Evolutionary conservation across 2,888 invertebrate species (phyloP), one percentile per base, ranked within the genome.

Genomic region (Clistopyga incitator): DNA sequence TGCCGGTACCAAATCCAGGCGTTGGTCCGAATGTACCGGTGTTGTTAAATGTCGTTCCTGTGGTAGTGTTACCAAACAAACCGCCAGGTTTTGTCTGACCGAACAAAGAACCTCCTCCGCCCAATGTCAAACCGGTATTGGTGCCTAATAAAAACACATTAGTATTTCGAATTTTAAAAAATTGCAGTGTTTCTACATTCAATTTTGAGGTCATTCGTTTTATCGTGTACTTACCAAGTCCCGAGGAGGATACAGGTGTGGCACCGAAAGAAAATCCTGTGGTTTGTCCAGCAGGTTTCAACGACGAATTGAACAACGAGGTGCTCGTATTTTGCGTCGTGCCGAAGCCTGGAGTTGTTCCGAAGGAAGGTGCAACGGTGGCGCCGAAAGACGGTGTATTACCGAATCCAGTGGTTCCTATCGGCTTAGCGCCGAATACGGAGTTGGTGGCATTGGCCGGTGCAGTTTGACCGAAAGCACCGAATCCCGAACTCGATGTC

Each of bases 1-100:
- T 87, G 78, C 75, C 90, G 0, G 88, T 84, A 68, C 94, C 86
- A 93, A 94, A 93, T 18, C 88, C 91, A 42, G 94, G 93, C 10
- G 94, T 87, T 64, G 94, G 93, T 74, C 92, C 91, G 72, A 93
- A 93, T 25, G 91, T 87, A 10, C 92, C 91, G 13, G 92, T 91
- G 0, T 90, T 93, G 25, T 94, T 94, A 86, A 95, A 95, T 0
- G 94, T 89, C 3, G 92, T 90, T 3, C 93, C 93, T 11, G 93
- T 91, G 29, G 92, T 92, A 0, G 94, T 91, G 85, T 91, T 94
- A 3, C 95, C 95, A 89, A 96, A 96, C 4, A 96, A 89, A 2
- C 93, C 93, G 8, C 94, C 94, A 0, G 95, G 94, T 87, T 95
- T 94, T 90, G 89, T 90, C 87, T 93, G 92, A 0, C 92, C 93